phyloP scores from a whole-genome alignment of 2,888 invertebrate genomes.

The Thecophora atra region DNA sequence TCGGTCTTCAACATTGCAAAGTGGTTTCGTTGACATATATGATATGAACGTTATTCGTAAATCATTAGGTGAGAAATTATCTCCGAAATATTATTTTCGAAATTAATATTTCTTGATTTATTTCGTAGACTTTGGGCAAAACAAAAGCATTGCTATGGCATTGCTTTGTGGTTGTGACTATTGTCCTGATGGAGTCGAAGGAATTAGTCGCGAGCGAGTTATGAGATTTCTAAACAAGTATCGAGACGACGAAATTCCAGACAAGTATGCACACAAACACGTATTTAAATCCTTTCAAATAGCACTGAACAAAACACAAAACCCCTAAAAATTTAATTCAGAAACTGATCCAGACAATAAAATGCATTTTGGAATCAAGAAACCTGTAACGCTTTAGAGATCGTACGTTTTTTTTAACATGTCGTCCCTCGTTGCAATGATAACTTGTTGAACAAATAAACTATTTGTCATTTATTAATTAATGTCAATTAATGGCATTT shows the following conservation, averaged over 20 bases:
- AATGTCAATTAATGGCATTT: neutral
- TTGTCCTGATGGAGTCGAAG: slow-evolving; percentile 76
- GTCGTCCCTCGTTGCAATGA: no score
- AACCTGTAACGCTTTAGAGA: no score
- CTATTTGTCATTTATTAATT: no score
- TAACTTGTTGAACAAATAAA: no score
- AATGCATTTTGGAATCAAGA: no score
- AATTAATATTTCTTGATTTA: slow-evolving; percentile 7
- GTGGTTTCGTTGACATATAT: slow-evolving; percentile 81
- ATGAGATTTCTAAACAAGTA: slow-evolving; percentile 76
- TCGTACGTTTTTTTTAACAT: no score
- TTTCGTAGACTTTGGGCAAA: slow-evolving; percentile 74
- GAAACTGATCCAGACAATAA: no score
- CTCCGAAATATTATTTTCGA: neutral
- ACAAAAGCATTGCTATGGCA: slow-evolving; percentile 85
- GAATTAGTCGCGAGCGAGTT: slow-evolving; percentile 81
- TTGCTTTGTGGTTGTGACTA: slow-evolving; percentile 91
- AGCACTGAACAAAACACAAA: no score
- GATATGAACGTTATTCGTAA: slow-evolving; percentile 74
- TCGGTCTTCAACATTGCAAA: slow-evolving; percentile 73
- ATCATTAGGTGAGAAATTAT: slow-evolving; percentile 68
- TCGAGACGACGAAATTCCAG: slow-evolving; percentile 72
- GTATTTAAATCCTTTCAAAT: no score
- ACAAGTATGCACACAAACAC: slow-evolving; percentile 66
- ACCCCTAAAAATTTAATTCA: no score